Percentiles rank a stretch among this genome's conserved stretches.
Evolutionary conservation across 2,888 invertebrate species (phyloP).

Genomic region (Dusona sp.): DNA sequence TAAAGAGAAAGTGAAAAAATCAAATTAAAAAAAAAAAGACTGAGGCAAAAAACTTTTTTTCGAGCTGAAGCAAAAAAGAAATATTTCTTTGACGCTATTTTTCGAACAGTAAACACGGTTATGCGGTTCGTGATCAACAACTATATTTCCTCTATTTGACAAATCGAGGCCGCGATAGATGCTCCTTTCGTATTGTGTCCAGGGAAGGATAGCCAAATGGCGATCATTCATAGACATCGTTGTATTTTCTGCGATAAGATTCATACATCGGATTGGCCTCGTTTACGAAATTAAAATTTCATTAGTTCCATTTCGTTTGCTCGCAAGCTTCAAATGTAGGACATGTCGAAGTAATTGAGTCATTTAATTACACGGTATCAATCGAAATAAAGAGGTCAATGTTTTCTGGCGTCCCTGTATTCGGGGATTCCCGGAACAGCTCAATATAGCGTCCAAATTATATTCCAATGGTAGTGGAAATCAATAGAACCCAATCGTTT

Average conservation of each 20-base stretch:
- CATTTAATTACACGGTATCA: neutral
- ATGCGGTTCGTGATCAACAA: constrained; percentile 14
- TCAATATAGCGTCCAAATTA: no score
- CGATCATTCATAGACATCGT: neutral
- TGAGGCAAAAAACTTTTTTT: neutral
- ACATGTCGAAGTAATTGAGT: neutral
- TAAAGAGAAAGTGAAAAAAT: neutral
- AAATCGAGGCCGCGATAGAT: neutral
- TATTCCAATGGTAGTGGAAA: no score
- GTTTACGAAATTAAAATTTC: constrained; percentile 1
- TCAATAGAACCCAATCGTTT: no score
- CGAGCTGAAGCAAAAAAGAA: neutral
- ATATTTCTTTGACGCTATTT: neutral
- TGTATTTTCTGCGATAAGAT: constrained; percentile 1
- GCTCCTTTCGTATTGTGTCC: constrained; percentile 10
- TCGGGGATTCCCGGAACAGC: no score
- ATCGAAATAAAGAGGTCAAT: neutral
- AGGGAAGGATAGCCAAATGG: constrained; percentile 1
- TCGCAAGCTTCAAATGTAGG: neutral
- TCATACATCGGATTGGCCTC: neutral
- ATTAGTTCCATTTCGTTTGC: constrained; percentile 7
- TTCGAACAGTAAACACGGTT: neutral
- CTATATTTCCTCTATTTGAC: constrained; percentile 25
- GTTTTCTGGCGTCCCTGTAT: no score
- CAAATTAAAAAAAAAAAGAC: neutral